Evolutionary conservation across 2,113 vertebrate genomes (phyloP).

Genomic region (Cervus canadensis): DNA sequence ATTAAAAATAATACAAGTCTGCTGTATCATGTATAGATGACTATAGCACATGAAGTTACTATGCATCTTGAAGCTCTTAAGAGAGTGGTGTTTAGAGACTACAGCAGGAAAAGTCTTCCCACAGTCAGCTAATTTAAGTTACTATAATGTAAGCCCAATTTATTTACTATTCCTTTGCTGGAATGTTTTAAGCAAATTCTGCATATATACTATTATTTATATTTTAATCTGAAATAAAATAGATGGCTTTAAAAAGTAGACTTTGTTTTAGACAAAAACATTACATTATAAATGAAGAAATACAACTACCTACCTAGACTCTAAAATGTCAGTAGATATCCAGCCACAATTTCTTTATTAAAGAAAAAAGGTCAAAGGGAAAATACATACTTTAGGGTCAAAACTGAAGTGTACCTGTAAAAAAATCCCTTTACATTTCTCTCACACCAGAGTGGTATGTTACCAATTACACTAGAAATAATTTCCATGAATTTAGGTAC

Average conservation of each 20-base stretch:
- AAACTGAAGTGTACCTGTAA: neutral
- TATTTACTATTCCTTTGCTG: conserved; percentile 41
- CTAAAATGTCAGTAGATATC: neutral
- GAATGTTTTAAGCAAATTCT: conserved; percentile 46
- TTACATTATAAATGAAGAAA: neutral
- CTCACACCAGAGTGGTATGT: neutral
- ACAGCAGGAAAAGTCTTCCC: conserved; percentile 37
- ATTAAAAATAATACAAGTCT: conserved; percentile 4
- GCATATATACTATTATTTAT: neutral
- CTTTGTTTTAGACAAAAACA: conserved; percentile 24
- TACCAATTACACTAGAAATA: neutral
- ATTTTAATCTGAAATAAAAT: conserved; percentile 47
- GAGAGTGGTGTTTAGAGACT: conserved; percentile 50
- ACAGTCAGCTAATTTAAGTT: conserved; percentile 58
- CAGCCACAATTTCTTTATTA: neutral
- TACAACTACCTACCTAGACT: neutral
- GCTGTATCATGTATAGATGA: neutral
- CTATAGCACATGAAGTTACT: neutral
- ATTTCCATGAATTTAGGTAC: neutral
- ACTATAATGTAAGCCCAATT: conserved; percentile 54
- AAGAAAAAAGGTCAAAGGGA: neutral
- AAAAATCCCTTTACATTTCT: neutral
- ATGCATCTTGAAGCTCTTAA: conserved; percentile 34
- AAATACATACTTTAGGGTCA: neutral
- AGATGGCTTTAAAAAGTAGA: conserved; percentile 12